A percentile compares a stretch with the other conserved stretches of the same genome.
Evolutionary conservation across 2,888 invertebrate genomes (phyloP).

Genomic region (Tipula helvola): DNA sequence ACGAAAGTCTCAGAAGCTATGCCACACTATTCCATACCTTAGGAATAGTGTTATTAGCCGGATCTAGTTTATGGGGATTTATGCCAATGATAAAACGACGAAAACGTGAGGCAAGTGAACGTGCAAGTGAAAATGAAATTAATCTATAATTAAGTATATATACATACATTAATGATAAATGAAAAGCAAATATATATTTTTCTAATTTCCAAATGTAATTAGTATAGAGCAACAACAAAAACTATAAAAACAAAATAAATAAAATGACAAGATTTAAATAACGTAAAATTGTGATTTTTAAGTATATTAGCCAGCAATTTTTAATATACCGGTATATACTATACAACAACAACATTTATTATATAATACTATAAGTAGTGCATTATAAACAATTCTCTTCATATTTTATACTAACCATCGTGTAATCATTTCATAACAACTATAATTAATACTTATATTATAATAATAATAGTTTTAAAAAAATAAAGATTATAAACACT

Average conservation of each 20-base stretch:
- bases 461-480: neutral
- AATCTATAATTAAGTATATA: neutral
- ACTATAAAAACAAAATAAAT: neutral
- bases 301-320: neutral
- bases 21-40: slow-evolving; percentile 60
- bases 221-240: neutral
- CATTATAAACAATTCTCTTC: neutral
- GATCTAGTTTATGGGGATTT: slow-evolving; percentile 61
- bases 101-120: neutral
- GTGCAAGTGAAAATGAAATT: slow-evolving; percentile 1
- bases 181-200: slow-evolving; percentile 4
- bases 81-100: slow-evolving; percentile 54
- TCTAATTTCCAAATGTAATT: neutral
- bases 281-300: neutral
- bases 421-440: neutral
- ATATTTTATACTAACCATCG: neutral
- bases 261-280: neutral
- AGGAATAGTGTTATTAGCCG: slow-evolving; percentile 57
- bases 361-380: neutral
- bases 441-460: neutral
- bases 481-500: neutral
- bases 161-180: neutral
- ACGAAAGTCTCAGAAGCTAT: slow-evolving; percentile 49
- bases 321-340: neutral
- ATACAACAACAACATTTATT: neutral